Base-by-base conservation (phyloP, 2,113 vertebrate genomes). In the Chunga burmeisteri region DNA sequence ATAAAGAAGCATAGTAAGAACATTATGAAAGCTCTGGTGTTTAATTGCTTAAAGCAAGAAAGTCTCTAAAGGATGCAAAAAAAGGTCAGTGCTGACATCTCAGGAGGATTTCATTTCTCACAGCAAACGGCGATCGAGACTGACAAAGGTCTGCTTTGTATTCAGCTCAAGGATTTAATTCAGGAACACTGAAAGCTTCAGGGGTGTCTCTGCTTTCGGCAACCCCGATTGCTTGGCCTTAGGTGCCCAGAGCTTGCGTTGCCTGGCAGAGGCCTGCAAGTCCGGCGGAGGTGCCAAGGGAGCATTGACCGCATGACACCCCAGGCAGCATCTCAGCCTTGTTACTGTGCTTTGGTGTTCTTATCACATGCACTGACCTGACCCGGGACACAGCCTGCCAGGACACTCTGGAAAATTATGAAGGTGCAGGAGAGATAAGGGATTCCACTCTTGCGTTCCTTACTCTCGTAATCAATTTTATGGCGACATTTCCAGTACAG, bases 41-140 rank as follows among this genome's bases (percentile, higher is more conserved):
- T 94, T 66, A 77, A 86, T 58, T 83, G 34, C 86, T 86, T 55
- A 62, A 77, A 90, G 86, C 62, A 77, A 73, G 49, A 21, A 94
- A 52, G 30, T 68, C 34, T 88, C 53, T 56, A 73, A 86, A 65
- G 19, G 25, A 75, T 86, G 71, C 40, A 80, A 55, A 47, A 58
- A 86, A 93, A 79, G 50, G 40, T 83, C 79, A 65, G 15, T 58
- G 59, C 72, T 91, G 94, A 56, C 63, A 92, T 77, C 66, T 83
- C 75, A 65, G 30, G 40, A 90, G 44, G 52, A 82, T 92, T 85
- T 56, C 0, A 36, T 89, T 89, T 94, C 59, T 62, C 72, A 70
- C 42, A 81, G 68, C 42, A 62, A 93, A 87, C 3, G 7, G 65
- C 81, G 87, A 5, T 46, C 40, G 25, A 53, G 66, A 16, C 38